Evolutionary conservation across 2,888 invertebrate species (phyloP), one percentile per base, ranked within the genome.

Genomic region (Drosophila macrothrix): DNA sequence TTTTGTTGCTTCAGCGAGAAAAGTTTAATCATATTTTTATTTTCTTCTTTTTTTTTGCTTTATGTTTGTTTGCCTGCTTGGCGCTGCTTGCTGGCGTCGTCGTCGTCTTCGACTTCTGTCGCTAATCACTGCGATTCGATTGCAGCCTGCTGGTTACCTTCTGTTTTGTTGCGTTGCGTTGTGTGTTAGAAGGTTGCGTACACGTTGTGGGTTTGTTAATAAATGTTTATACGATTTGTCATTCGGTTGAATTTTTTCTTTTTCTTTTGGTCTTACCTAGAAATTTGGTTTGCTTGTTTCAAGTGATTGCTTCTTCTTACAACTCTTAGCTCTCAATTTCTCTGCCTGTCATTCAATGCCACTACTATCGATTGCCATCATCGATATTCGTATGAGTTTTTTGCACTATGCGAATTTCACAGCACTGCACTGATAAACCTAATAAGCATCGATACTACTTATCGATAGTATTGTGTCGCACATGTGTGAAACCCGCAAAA

Each of bases 1-100:
- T 98, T 98, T 94, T 99, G 98, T 95, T 99, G 98, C 95, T 99
- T 99, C 93, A 99, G 94, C 87, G 99, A 98, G 95, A 99, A 99
- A 94, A 99, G 95, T 95, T 98, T 99, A 94, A 99, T 98, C 99
- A 99, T 99, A n/a, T 31, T 84, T 91, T 91, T 65, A 72, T 77
- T 73, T 67, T 46, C 65, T 67, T 43, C 70, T 62, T 58, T 50
- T 64, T 63, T 54, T 64, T 80, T 41, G 59, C 33, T 50, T 52
- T 43, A 50, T 53, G 29, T 56, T 73, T 76, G 80, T 61, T 68
- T 65, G 66, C 67, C 71, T 67, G 78, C 72, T 67, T 82, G 72
- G 80, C 72, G 67, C 67, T 78, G 72, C 66, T 58, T 78, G 68
- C 76, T 73, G 80, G 80, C 72, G 67, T 68, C 41, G 56, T 73